phyloP scores from a whole-genome alignment of 2,113 vertebrate genomes.

The Todiramphus saurophagus region DNA sequence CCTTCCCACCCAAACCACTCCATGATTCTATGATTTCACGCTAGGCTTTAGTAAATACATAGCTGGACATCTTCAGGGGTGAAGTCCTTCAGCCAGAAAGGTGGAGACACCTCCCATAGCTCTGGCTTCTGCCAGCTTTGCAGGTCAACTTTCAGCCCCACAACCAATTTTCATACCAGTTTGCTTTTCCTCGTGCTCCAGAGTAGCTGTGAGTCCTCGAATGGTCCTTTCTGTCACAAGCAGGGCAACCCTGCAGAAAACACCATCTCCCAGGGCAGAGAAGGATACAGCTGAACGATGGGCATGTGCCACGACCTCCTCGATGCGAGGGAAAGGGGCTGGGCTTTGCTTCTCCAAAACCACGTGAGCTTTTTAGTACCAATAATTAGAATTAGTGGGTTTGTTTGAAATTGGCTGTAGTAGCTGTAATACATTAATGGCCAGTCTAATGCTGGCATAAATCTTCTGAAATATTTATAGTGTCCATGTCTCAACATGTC shows the following conservation, averaged over 20 bases:
- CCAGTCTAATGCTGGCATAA: constrained; percentile 46
- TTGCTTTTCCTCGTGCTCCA: neutral
- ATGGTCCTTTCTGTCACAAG: neutral
- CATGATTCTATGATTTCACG: no score
- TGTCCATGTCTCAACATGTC: neutral
- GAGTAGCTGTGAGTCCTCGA: neutral
- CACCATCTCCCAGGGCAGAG: neutral
- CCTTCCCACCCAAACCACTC: no score
- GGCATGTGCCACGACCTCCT: neutral
- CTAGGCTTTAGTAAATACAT: neutral
- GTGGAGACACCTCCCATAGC: neutral
- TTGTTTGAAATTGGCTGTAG: neutral
- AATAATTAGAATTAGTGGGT: neutral
- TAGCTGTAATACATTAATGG: constrained; percentile 8
- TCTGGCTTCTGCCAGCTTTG: neutral
- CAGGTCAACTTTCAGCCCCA: neutral
- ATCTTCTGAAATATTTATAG: constrained; percentile 67
- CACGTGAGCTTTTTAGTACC: neutral
- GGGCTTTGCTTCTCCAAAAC: neutral
- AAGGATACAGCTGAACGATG: accelerated
- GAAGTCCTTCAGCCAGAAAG: neutral
- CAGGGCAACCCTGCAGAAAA: neutral
- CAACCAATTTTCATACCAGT: neutral
- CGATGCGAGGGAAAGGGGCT: neutral
- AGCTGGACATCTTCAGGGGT: neutral